phyloP scores from a whole-genome alignment of 2,797 vertebrate genomes.

The Acropternis orthonyx region DNA sequence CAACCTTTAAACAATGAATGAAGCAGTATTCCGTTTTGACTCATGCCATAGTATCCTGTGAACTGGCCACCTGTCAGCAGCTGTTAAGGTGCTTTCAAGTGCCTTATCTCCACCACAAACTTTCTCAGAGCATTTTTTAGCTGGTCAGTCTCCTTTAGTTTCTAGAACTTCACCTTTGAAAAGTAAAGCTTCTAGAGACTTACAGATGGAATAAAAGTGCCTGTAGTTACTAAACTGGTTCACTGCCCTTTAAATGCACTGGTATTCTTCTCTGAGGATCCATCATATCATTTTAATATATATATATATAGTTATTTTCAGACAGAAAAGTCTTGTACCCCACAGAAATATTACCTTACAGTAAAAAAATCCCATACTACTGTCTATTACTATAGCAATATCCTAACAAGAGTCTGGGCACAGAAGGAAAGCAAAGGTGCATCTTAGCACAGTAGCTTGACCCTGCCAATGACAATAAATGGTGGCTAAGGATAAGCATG shows the following conservation, averaged over 20 bases:
- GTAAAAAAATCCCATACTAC: fast-evolving
- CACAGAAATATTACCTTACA: background rate
- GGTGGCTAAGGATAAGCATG: background rate
- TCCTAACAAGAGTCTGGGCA: background rate
- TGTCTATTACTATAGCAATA: background rate
- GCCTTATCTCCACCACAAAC: background rate
- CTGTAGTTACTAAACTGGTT: background rate
- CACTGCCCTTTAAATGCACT: background rate
- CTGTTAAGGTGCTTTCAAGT: background rate
- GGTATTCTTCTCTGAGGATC: background rate
- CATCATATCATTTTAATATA: background rate
- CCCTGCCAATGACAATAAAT: background rate
- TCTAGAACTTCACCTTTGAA: background rate
- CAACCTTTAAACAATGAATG: background rate
- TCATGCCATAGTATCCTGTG: background rate
- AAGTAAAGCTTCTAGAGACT: background rate
- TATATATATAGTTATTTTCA: background rate
- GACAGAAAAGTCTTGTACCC: background rate
- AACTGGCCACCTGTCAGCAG: background rate
- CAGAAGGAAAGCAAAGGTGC: background rate
- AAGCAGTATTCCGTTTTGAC: background rate
- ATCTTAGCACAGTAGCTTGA: too few species aligned
- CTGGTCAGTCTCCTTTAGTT: background rate
- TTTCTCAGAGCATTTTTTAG: background rate
- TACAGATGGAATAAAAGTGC: background rate